These are phyloP conservation scores for Epistrophe grossulariae DNA, from an alignment of 2,888 invertebrate genomes.

Conservation along the genomic window DNA sequence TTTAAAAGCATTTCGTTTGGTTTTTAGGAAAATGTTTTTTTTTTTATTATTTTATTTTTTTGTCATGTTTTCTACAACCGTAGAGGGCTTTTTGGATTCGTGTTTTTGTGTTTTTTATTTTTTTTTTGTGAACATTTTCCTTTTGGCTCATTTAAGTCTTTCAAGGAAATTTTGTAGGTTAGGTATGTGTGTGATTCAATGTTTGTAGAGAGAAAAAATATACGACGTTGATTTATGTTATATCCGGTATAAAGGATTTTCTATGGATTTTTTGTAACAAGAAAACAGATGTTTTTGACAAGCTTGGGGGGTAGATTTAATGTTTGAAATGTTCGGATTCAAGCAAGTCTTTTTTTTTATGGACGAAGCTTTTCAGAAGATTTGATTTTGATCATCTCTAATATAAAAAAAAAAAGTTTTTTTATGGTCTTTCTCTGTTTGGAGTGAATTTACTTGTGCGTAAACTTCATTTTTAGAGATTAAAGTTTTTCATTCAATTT, in stretches of 20 bases:
- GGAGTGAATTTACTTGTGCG: slow-evolving; percentile 9
- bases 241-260: slow-evolving; percentile 19
- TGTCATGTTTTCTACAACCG: slow-evolving; percentile 2
- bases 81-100: neutral
- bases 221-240: slow-evolving; percentile 33
- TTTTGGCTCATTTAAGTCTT: slow-evolving; percentile 31
- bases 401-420: neutral
- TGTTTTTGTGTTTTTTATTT: neutral
- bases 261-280: neutral
- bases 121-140: neutral
- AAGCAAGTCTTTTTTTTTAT: neutral
- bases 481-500: neutral
- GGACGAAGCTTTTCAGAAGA: slow-evolving; percentile 9
- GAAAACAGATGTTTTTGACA: slow-evolving; percentile 35
- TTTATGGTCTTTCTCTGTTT: neutral
- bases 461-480: neutral
- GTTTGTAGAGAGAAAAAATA: neutral
- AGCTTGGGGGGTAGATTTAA: slow-evolving; percentile 20
- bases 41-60: slow-evolving; percentile 15
- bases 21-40: slow-evolving; percentile 21
- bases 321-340: slow-evolving; percentile 6
- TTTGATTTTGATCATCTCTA: slow-evolving; percentile 25
- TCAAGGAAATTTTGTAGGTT: neutral
- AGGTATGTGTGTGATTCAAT: neutral
- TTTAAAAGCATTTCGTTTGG: slow-evolving; percentile 56